Evolutionary conservation across 2,888 invertebrate species (phyloP).

Genomic region (Phania funesta): DNA sequence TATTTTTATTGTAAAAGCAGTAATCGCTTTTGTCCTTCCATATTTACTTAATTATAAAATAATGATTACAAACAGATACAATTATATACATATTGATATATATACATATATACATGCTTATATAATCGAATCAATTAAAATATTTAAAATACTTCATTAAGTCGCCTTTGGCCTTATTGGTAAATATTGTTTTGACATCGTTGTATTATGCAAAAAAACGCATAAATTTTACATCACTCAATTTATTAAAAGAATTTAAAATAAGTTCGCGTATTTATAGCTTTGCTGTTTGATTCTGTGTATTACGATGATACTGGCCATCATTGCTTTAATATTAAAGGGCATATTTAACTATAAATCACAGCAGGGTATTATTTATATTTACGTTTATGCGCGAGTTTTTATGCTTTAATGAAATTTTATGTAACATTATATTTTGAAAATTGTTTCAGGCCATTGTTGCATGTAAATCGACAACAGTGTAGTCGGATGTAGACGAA

Average conservation of each 20-base stretch:
- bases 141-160: constrained; percentile 45
- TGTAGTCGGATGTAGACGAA: no score
- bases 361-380: constrained; percentile 14
- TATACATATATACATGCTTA: not conserved
- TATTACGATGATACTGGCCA: not conserved
- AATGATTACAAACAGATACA: not conserved
- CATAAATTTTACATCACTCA: constrained; percentile 49
- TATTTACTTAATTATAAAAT: constrained; percentile 21
- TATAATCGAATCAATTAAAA: constrained; percentile 3
- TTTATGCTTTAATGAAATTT: not conserved
- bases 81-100: not conserved
- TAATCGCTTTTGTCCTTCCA: constrained; percentile 14
- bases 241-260: constrained; percentile 5
- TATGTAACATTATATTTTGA: no score
- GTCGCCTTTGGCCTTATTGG: constrained; percentile 14
- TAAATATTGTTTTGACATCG: not conserved
- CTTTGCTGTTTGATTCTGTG: not conserved
- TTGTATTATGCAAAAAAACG: not conserved
- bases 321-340: constrained; percentile 20
- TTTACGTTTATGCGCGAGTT: not conserved
- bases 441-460: no score
- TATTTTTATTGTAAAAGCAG: constrained; percentile 31
- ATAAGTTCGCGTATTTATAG: not conserved
- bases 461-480: no score
- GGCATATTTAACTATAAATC: constrained; percentile 24